Evolutionary conservation across 2,113 vertebrate species (phyloP).

Genomic region (Gallinago undulata): DNA sequence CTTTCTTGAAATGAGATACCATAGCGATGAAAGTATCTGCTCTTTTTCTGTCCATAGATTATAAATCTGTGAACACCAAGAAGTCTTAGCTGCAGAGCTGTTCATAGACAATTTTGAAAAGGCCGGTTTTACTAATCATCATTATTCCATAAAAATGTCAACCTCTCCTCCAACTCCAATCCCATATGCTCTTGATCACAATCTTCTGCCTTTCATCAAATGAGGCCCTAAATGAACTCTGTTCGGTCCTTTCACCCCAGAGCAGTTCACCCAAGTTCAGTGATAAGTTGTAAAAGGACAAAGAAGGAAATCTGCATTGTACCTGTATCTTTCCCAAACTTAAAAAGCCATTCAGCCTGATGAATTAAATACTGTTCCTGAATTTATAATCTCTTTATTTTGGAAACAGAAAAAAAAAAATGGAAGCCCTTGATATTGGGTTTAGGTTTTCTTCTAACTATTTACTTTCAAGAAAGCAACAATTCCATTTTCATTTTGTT

Average conservation of each 20-base stretch:
- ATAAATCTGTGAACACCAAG: slow-evolving; percentile 65
- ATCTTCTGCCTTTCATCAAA: slow-evolving; percentile 74
- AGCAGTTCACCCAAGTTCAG: slow-evolving; percentile 47
- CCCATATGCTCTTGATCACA: slow-evolving; percentile 67
- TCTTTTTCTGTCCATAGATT: slow-evolving; percentile 65
- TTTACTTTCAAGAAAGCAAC: background rate
- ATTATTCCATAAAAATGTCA: slow-evolving; percentile 75
- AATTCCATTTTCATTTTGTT: background rate
- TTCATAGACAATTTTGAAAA: slow-evolving; percentile 14
- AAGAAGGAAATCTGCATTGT: background rate
- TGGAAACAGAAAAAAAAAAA: background rate
- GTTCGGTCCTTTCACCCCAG: background rate
- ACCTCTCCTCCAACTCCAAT: slow-evolving; percentile 13
- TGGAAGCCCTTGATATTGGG: background rate
- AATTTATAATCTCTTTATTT: background rate
- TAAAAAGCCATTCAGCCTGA: background rate
- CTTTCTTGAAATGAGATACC: slow-evolving; percentile 38
- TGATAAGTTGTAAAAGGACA: slow-evolving; percentile 34
- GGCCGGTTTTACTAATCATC: slow-evolving; percentile 62
- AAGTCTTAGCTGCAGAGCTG: background rate
- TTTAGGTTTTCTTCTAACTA: background rate
- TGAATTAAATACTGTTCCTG: background rate
- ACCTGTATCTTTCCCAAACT: background rate
- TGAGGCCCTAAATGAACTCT: background rate
- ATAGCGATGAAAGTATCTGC: slow-evolving; percentile 47